Base-by-base conservation (phyloP, 2,888 invertebrate genomes). In the Linnaemya tessellans region DNA sequence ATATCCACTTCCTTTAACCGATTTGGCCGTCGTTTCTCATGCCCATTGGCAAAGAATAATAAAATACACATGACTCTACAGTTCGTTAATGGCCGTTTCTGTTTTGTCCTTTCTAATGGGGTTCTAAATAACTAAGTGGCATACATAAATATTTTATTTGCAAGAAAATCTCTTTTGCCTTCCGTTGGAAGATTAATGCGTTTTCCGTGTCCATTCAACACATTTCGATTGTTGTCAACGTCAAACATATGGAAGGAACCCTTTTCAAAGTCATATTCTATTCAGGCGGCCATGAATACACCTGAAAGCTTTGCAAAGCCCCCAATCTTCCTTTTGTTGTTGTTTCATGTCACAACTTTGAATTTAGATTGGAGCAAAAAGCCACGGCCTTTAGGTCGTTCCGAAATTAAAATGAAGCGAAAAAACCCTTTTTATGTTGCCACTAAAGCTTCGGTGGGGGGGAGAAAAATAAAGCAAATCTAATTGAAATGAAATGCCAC, bases 341-440 rank as follows among this genome's bases (percentile, higher is more conserved):
- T 64, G 5, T 49, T 8, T 20, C 0, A 2, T 65, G 20, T 46
- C 35, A 46, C n/a, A 41, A 78, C n/a, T 78, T 67, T 5, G 49
- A 46, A 73, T 43, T 75, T 13, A 64, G 18, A 56, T 65, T 10
- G 18, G 22, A 60, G 73, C n/a, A 38, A 43, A 62, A 73, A 74
- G 73, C 68, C 68, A 56, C 54, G 74, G 62, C 73, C 41, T 81
- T 73, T 11, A 74, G 68, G 78, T 64, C 70, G 64, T 62, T 67
- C 71, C 62, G 67, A 60, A 73, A 67, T 75, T 67, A 74, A 77
- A 46, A 49, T 46, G 20, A 35, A 65, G 18, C 46, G 20, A 8
- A 64, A n/a, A 60, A 80, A 58, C 49, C 18, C 35, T 67, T 30
- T 74, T 79, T 79, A 43, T 67, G 38, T 68, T 58, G 78, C 70